phyloP scores from a whole-genome alignment of 2,113 vertebrate genomes.

The Scartelaos histophorus region DNA sequence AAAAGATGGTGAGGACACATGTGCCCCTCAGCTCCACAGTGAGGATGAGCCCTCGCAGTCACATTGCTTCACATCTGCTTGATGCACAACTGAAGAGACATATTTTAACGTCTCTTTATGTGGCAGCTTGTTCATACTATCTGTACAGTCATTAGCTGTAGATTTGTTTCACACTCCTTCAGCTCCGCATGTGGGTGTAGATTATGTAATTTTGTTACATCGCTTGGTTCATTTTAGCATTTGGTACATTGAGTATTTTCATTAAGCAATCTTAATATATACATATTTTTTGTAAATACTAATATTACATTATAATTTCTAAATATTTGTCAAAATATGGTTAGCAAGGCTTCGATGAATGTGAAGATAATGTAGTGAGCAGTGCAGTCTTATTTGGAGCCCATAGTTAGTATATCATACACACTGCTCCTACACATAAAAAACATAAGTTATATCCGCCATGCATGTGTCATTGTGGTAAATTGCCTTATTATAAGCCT shows the following conservation, averaged over 20 bases:
- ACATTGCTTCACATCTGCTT: constrained; percentile 50
- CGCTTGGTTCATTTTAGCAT: neutral
- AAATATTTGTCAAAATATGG: neutral
- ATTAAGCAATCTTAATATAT: constrained; percentile 12
- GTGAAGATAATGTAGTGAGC: neutral
- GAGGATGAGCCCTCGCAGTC: constrained; percentile 58
- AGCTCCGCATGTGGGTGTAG: constrained; percentile 20
- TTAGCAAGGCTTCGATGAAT: neutral
- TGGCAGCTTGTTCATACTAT: constrained; percentile 29
- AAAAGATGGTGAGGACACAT: constrained; percentile 61
- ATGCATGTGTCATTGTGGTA: neutral
- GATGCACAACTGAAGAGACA: constrained; percentile 48
- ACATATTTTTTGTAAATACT: neutral
- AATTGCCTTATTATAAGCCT: neutral
- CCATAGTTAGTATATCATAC: neutral
- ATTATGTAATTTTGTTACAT: constrained; percentile 5
- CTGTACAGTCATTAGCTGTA: constrained; percentile 15
- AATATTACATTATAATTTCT: neutral
- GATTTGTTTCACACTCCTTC: constrained; percentile 10
- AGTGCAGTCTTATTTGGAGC: neutral
- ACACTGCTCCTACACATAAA: neutral
- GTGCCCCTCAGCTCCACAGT: constrained; percentile 51
- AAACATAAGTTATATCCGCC: neutral
- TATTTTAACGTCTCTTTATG: constrained; percentile 44
- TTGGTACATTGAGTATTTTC: constrained; percentile 14